Base-by-base conservation (phyloP, 1,140 invertebrate species). In the Drosophila jambulina region DNA sequence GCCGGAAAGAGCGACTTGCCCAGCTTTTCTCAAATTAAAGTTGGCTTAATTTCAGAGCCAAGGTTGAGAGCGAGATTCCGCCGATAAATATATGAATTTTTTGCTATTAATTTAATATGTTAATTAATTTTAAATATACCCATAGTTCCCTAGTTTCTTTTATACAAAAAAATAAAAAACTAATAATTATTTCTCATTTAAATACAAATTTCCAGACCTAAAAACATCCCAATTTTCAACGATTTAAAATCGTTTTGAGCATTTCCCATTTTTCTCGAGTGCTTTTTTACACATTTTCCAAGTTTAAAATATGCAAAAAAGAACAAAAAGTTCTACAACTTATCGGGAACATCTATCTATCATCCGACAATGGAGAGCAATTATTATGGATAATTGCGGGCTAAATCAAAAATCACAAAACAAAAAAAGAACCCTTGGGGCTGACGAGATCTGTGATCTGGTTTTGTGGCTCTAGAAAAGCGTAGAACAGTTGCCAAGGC, bases 401-500 rank as follows among this genome's bases (percentile, higher is more conserved):
- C 32, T 23, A 54, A 54, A 54, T 54, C 53, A 23, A 36, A 54
- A 54, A 49, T 21, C 13, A 53, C 48, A 49, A 27, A 49, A 49
- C 15, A n/a, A 27, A 27, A 21, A 46, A 17, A 46, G 43, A 71
- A 42, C 69, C 69, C 69, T 72, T 72, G 48, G 23, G 69, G 69
- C 65, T 56, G 51, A 9, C 53, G 15, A 17, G 32, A 54, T 54
- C 53, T n/a, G 42, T 70, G 69, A 72, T 70, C 69, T 70, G 51
- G 53, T 72, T 72, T 71, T 23, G 45, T 42, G 59, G 40, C 23
- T 42, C 48, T 25, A 51, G 48, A 65, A 67, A 56, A 57, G 25
- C 42, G 69, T 72, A 71, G 34, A 72, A 72, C 69, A 36, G 67
- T 49, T 48, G 23, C 67, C 67, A 72, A 72, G 69, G 69, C 74